A percentile compares a stretch with the other conserved stretches of the same genome.
Evolutionary conservation across 2,888 invertebrate genomes (phyloP).

Genomic region (Clepsis dumicolana): DNA sequence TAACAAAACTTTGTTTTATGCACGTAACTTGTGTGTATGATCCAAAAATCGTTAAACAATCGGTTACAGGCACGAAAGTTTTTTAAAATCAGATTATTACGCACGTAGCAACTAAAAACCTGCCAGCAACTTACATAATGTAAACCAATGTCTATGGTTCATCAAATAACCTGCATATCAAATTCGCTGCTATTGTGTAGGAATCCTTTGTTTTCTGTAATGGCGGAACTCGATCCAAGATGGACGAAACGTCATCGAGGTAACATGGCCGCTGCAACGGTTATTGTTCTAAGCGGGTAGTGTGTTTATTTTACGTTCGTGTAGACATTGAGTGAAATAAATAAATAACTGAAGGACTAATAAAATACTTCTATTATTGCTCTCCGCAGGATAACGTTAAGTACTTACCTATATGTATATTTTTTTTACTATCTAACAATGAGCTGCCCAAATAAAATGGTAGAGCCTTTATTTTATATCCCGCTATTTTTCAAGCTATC

Average conservation of each 20-base stretch:
- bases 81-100: too few species aligned
- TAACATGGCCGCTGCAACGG: conserved; percentile 72
- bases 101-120: background rate
- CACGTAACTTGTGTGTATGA: too few species aligned
- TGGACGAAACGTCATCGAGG: conserved; percentile 72
- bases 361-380: background rate
- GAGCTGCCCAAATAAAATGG: too few species aligned
- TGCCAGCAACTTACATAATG: conserved; percentile 7
- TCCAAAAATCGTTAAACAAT: too few species aligned
- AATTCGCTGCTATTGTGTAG: conserved; percentile 65
- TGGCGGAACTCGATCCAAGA: conserved; percentile 61
- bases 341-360: too few species aligned
- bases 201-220: conserved; percentile 69
- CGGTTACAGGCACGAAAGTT: too few species aligned
- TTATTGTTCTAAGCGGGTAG: conserved; percentile 66
- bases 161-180: conserved; percentile 49
- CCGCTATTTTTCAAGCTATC: too few species aligned
- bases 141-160: conserved; percentile 22
- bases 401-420: too few species aligned
- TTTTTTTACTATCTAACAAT: too few species aligned
- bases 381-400: too few species aligned
- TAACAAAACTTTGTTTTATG: too few species aligned
- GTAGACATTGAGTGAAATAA: background rate
- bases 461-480: too few species aligned
- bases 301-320: background rate